Evolutionary conservation across 1,140 invertebrate genomes (phyloP).

Genomic region (Atopsyche davidsoni): DNA sequence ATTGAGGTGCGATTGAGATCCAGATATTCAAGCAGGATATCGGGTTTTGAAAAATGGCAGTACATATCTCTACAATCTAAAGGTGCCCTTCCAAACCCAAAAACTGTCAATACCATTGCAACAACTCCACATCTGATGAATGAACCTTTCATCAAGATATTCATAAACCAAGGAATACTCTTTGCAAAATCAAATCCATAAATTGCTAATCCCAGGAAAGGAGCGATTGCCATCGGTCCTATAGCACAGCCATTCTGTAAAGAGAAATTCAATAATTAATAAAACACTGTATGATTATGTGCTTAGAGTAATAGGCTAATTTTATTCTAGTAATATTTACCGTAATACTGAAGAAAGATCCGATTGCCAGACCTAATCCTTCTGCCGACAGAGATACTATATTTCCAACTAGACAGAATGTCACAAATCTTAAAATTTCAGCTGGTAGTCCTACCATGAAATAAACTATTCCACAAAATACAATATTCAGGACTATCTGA

Average conservation of each 20-base stretch:
- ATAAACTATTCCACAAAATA: slow-evolving; percentile 54
- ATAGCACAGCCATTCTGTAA: slow-evolving; percentile 60
- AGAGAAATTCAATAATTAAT: slow-evolving; percentile 16
- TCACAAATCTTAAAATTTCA: slow-evolving; percentile 44
- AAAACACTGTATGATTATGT: slow-evolving; percentile 1
- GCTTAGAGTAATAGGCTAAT: no score
- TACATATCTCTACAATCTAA: slow-evolving; percentile 55
- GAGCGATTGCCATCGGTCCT: slow-evolving; percentile 55
- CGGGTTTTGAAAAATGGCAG: slow-evolving; percentile 55
- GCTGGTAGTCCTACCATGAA: slow-evolving; percentile 55
- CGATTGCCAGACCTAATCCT: slow-evolving; percentile 57
- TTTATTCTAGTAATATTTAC: slow-evolving; percentile 40
- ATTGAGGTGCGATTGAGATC: slow-evolving; percentile 50
- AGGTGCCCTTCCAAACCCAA: slow-evolving; percentile 51
- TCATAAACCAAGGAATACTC: slow-evolving; percentile 51
- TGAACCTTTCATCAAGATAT: slow-evolving; percentile 54
- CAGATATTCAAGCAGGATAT: slow-evolving; percentile 50
- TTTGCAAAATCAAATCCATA: slow-evolving; percentile 63
- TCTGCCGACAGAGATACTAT: slow-evolving; percentile 54
- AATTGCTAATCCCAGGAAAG: slow-evolving; percentile 57
- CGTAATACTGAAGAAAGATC: slow-evolving; percentile 57
- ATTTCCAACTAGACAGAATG: slow-evolving; percentile 52
- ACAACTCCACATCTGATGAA: slow-evolving; percentile 58
- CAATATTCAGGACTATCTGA: slow-evolving; percentile 50
- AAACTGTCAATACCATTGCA: slow-evolving; percentile 52